Percentiles rank a stretch among this genome's conserved stretches.
phyloP scores from a whole-genome alignment of 2,113 vertebrate genomes.

The Atractosteus spatula region DNA sequence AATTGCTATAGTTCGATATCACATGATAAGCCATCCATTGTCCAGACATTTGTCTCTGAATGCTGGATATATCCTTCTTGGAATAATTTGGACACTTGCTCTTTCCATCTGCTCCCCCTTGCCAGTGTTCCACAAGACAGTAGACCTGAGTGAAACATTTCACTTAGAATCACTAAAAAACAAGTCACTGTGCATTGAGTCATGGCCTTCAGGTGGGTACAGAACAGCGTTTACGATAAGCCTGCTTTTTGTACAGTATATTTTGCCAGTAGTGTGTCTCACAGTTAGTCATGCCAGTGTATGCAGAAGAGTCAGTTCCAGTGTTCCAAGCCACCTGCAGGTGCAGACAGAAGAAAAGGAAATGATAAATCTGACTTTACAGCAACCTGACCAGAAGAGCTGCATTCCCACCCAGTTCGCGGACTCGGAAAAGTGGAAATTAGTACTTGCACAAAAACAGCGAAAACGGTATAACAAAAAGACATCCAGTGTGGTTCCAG shows the following conservation, averaged over 20 bases:
- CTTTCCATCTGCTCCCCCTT: slow-evolving; percentile 74
- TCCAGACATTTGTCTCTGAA: slow-evolving; percentile 69
- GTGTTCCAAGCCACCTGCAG: slow-evolving; percentile 54
- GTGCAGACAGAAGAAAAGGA: slow-evolving; percentile 68
- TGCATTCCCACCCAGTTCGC: slow-evolving; percentile 30
- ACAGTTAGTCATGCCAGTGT: slow-evolving; percentile 75
- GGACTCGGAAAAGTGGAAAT: slow-evolving; percentile 50
- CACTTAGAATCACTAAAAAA: slow-evolving; percentile 58
- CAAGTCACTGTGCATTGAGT: slow-evolving; percentile 70
- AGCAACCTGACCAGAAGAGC: slow-evolving; percentile 45
- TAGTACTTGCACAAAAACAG: slow-evolving; percentile 58
- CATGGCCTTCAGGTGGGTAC: slow-evolving; percentile 72
- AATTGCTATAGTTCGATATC: slow-evolving; percentile 74
- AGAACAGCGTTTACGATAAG: slow-evolving; percentile 72
- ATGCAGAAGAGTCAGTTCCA: slow-evolving; percentile 70
- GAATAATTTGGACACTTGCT: slow-evolving; percentile 64
- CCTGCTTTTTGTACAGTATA: slow-evolving; percentile 71
- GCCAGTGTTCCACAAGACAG: slow-evolving; percentile 70
- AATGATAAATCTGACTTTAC: slow-evolving; percentile 72
- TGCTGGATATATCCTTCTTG: slow-evolving; percentile 67
- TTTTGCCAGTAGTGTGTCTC: slow-evolving; percentile 69
- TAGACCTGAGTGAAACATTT: slow-evolving; percentile 67
- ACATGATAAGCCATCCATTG: slow-evolving; percentile 74
- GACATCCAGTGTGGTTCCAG: slow-evolving; percentile 68
- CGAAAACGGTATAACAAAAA: slow-evolving; percentile 72